These are phyloP conservation scores for Alaudala cheleensis DNA, from an alignment of 2,113 vertebrate genomes.

Conservation along the genomic window DNA sequence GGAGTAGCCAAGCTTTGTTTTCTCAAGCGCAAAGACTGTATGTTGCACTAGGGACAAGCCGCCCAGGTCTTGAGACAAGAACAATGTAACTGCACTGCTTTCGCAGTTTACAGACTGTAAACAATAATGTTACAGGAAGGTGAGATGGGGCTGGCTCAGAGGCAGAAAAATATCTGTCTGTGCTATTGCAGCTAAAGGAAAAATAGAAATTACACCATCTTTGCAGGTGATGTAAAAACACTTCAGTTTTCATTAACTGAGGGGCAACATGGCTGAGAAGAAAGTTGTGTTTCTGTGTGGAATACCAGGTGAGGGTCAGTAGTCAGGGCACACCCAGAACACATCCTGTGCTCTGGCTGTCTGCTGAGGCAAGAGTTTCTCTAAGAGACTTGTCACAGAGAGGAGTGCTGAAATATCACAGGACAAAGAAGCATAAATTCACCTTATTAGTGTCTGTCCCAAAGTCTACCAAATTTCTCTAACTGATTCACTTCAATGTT, in stretches of 20 bases:
- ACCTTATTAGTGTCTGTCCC: neutral
- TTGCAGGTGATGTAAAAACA: neutral
- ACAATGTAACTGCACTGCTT: neutral
- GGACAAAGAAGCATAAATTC: neutral
- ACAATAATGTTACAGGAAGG: neutral
- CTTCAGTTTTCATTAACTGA: accelerated
- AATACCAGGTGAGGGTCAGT: accelerated
- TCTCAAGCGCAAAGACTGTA: neutral
- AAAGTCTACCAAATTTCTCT: neutral
- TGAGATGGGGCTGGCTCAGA: no score
- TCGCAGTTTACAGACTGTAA: neutral
- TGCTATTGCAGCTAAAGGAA: neutral
- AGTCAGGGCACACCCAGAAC: neutral
- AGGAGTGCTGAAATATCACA: neutral
- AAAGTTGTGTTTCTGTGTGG: neutral
- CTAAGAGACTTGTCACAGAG: neutral
- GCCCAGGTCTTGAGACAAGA: neutral
- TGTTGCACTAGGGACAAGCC: neutral
- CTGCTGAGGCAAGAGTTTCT: neutral
- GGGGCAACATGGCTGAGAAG: neutral
- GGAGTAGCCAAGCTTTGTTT: neutral
- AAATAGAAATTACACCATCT: neutral
- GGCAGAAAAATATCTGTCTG: neutral
- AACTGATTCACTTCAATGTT: neutral
- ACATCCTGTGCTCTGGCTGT: neutral